Conservation (phyloP, 2,888 invertebrate genomes). For the Ochropacha duplaris region DNA sequence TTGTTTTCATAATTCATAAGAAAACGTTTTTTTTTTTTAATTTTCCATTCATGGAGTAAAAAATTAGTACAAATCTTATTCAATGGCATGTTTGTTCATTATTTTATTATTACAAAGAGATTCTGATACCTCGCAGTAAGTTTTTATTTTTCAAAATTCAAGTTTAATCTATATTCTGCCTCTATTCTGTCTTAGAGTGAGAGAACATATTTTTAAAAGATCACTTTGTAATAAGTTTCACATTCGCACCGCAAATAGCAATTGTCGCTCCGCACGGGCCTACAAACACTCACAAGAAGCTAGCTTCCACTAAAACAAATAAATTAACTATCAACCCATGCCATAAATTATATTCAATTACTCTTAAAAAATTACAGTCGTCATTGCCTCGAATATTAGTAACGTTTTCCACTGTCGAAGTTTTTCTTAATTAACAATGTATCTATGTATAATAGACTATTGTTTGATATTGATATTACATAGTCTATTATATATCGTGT, state of each 20-base stretch:
- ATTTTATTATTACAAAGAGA: background rate
- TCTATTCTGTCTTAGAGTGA: background rate
- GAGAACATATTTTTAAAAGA: constrained; percentile 7
- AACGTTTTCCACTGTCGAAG: constrained; percentile 69
- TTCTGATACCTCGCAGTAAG: background rate
- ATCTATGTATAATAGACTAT: constrained; percentile 53
- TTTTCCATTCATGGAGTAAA: background rate
- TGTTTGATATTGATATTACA: constrained; percentile 14
- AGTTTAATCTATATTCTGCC: background rate
- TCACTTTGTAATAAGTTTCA: constrained; percentile 21
- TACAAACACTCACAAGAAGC: constrained; percentile 62
- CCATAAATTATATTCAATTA: constrained; percentile 29
- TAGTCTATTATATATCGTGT: constrained; percentile 60
- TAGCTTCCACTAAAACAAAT: constrained; percentile 75
- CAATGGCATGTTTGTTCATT: constrained; percentile 1
- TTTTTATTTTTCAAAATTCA: no score
- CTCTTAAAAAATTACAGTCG: constrained; percentile 19
- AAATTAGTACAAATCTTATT: background rate
- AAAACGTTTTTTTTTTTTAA: background rate
- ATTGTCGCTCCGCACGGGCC: constrained; percentile 56
- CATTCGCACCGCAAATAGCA: constrained; percentile 52
- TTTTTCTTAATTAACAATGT: constrained; percentile 52
- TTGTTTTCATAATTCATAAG: background rate
- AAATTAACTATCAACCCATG: constrained; percentile 68
- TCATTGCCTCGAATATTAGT: constrained; percentile 54